phyloP scores from a whole-genome alignment of 2,888 invertebrate species.

The Morpho achilles region DNA sequence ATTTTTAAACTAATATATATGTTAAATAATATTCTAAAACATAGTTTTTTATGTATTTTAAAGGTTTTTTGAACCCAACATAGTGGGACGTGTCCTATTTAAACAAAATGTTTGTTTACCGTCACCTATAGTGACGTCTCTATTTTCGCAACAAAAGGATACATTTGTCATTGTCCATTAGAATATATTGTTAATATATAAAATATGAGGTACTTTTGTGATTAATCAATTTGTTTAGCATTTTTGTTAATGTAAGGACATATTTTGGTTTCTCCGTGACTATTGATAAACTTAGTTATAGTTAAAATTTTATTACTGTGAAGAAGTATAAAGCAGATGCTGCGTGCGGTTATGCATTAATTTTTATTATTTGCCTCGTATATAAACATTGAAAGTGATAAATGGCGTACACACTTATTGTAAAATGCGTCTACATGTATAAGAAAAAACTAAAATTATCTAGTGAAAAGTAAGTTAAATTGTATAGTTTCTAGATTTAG shows the following conservation, averaged over 20 bases:
- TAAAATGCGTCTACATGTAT: too few relatives aligned
- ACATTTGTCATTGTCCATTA: constrained; percentile 78
- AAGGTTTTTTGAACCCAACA: too few relatives aligned
- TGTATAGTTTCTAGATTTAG: too few relatives aligned
- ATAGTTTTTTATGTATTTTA: too few relatives aligned
- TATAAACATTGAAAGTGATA: too few relatives aligned
- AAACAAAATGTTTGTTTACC: not conserved
- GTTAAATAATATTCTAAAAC: too few relatives aligned
- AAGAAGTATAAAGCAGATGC: not conserved
- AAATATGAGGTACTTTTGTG: constrained; percentile 42
- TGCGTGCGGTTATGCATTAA: too few relatives aligned
- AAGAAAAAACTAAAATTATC: not conserved
- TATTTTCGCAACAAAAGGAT: constrained; percentile 64
- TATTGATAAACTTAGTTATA: not conserved
- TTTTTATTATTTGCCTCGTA: too few relatives aligned
- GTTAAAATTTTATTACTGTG: not conserved
- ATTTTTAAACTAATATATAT: too few relatives aligned
- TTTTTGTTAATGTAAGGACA: constrained; percentile 4
- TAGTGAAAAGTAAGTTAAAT: too few relatives aligned
- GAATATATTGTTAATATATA: constrained; percentile 66
- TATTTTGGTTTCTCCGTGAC: not conserved
- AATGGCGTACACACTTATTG: too few relatives aligned
- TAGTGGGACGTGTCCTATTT: not conserved
- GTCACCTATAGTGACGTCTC: constrained; percentile 55
- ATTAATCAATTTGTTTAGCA: constrained; percentile 28